Evolutionary conservation across 92 coral and sea anemone genomes (phyloP), one percentile per base, ranked within the genome.

Genomic region (Actinostola sp.): DNA sequence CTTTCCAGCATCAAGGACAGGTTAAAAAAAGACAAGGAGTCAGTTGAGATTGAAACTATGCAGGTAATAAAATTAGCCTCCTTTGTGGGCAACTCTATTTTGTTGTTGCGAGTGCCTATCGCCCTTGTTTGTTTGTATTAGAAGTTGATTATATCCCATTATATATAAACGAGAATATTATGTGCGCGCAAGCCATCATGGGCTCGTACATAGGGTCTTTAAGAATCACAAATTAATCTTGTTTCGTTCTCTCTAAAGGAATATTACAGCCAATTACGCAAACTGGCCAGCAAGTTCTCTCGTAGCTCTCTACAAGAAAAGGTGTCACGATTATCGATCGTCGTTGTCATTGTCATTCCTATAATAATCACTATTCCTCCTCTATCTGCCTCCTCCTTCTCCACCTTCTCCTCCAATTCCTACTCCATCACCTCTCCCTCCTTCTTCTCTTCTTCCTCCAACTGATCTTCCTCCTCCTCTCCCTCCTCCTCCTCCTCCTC

Each of bases 251-350:
- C 39, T 33, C 10, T 43, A 3, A 8, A 90, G 97, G 97, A 87
- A 59, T 90, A 90, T 58, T 90, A 90, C 67, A 78, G 84, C 23
- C 97, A 90, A 56, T 80, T 90, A 6, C 80, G 97, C 7, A 80
- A 86, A 46, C 71, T 90, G 2, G 89, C 97, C 7, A 87, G 90
- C 90, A 90, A 90, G 79, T 87, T 90, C 49, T 87, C 97, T 27
- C 84, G 90, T 25, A 73, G 85, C 71, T 90, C 97, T 24, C 66
- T 90, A 39, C 86, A 80, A 51, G 92, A 87, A 20, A 90, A 90
- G 97, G 97, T 90, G 24, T 14, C 54, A 41, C 23, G 1, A 11
- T 36, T 0, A n/a, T 42, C 24, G 15, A 23, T 53, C 59, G 25
- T 20, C 32, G 1, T n/a, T 3, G 1, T 63, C 30, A 3, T 66